Conservation (phyloP, 2,113 vertebrate species). For the Pteropus alecto region DNA sequence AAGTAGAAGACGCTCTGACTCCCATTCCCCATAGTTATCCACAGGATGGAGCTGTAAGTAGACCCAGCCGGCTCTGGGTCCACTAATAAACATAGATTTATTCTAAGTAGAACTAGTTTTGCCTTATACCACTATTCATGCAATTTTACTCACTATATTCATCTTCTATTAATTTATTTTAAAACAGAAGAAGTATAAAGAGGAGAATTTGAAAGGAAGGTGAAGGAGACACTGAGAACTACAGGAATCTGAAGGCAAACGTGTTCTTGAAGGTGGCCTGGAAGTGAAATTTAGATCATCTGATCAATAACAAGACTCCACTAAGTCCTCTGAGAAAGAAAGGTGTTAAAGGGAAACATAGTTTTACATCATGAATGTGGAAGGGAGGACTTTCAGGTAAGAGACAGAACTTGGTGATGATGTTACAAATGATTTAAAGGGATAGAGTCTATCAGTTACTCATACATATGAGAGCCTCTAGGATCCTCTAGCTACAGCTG, state of each 20-base stretch:
- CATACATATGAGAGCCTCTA: accelerated
- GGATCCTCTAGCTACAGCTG: background rate
- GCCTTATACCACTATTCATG: accelerated
- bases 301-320: background rate
- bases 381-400: background rate
- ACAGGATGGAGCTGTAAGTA: background rate
- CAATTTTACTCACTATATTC: background rate
- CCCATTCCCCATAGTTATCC: background rate
- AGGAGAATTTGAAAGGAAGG: background rate
- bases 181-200: background rate
- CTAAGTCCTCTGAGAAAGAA: background rate
- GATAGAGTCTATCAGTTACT: background rate
- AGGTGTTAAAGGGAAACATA: background rate
- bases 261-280: background rate
- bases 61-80: no score
- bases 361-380: background rate
- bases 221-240: background rate
- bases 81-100: no score
- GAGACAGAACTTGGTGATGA: background rate
- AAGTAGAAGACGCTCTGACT: background rate
- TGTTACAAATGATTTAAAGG: background rate
- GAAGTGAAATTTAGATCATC: background rate
- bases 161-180: background rate
- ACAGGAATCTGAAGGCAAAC: background rate
- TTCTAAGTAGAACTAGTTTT: background rate